Percentiles rank a stretch among this genome's conserved stretches.
Evolutionary conservation across 92 coral and sea anemone genomes (phyloP).

Genomic region (Parazoanthus darwini): DNA sequence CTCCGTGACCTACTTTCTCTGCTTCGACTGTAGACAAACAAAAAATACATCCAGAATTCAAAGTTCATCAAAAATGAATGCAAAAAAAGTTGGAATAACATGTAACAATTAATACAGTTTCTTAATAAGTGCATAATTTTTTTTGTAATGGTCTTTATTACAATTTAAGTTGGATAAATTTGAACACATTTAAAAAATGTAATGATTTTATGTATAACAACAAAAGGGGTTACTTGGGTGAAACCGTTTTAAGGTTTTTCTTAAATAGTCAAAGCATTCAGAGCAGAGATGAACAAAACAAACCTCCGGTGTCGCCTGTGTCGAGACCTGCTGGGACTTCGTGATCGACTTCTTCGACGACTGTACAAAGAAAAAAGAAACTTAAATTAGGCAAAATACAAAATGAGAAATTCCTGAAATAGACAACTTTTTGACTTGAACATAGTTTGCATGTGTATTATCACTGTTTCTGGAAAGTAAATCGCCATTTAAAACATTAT

Average conservation of each 20-base stretch:
- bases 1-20: constrained; percentile 61
- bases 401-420: neutral
- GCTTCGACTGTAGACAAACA: constrained; percentile 60
- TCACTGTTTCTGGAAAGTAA: neutral
- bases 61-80: neutral
- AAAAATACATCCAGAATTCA: neutral
- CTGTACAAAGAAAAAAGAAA: constrained; percentile 18
- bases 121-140: too few species aligned
- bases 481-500: neutral
- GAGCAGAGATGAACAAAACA: neutral
- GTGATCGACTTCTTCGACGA: constrained; percentile 54
- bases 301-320: constrained; percentile 30
- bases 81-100: neutral
- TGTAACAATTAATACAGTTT: too few species aligned
- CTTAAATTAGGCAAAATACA: neutral
- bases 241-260: too few species aligned
- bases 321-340: constrained; percentile 45
- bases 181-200: too few species aligned
- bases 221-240: neutral
- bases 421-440: neutral
- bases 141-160: too few species aligned
- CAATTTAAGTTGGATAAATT: too few species aligned
- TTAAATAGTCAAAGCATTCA: too few species aligned
- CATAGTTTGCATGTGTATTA: neutral
- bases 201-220: neutral